These are phyloP conservation scores for Cryptomyrus ogoouensis DNA, from an alignment of 2,113 vertebrate species.

Conservation along the genomic window DNA sequence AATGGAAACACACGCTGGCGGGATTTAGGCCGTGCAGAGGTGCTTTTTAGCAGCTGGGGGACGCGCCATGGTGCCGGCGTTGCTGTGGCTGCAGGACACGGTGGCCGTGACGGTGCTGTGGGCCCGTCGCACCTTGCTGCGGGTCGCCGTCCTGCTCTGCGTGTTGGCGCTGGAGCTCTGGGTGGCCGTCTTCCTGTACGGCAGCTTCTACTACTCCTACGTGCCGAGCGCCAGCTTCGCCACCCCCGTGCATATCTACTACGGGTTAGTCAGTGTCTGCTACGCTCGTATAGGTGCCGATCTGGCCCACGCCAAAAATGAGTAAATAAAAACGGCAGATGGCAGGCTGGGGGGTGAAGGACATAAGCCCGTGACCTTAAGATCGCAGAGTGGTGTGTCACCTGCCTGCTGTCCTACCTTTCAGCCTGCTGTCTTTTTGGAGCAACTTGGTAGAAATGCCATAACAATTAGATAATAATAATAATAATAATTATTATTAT, in stretches of 20 bases:
- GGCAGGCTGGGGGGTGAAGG: background rate
- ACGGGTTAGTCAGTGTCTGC: conserved; percentile 54
- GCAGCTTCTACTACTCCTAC: conserved; percentile 89
- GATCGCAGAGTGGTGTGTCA: background rate
- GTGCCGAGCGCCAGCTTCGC: conserved; percentile 83
- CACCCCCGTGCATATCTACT: conserved; percentile 75
- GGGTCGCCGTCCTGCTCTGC: conserved; percentile 70
- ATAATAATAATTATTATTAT: too few relatives aligned
- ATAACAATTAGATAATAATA: background rate
- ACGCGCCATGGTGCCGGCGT: conserved; percentile 46
- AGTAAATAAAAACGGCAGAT: background rate
- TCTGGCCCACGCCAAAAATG: background rate
- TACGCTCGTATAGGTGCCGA: background rate
- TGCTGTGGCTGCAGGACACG: conserved; percentile 75
- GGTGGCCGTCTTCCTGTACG: conserved; percentile 84
- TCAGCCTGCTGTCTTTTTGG: background rate
- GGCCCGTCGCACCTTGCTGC: conserved; percentile 72
- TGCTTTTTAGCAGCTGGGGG: conserved; percentile 27
- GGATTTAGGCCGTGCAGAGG: background rate
- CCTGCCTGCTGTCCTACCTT: background rate
- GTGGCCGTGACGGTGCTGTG: conserved; percentile 63
- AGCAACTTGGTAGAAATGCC: background rate
- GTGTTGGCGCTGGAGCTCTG: conserved; percentile 74
- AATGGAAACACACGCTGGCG: background rate
- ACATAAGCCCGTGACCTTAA: background rate